Base-by-base conservation (phyloP, 2,888 invertebrate genomes). In the Ormyrus rosae region DNA sequence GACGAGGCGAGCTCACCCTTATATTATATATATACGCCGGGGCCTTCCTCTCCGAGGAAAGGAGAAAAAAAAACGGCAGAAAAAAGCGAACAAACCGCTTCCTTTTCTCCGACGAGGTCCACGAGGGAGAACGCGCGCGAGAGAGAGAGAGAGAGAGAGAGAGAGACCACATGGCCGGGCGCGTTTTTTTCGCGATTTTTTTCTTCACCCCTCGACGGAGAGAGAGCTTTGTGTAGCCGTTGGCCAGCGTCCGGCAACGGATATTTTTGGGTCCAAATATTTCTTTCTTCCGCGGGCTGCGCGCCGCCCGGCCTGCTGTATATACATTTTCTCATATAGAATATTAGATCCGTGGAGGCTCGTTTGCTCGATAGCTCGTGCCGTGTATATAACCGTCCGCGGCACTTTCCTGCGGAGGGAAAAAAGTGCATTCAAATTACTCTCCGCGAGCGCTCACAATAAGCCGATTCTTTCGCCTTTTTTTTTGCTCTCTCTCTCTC, bases 401-500 rank as follows among this genome's bases (percentile, higher is more conserved):
- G 81, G 82, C 79, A 73, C 71, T 34, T 34, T 34, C 34, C 34
- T 34, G 34, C 34, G 34, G 78, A 83, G 8, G 6, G 0, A 50
- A 58, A 88, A 85, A 86, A 86, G 84, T 85, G 87, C 87, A 87
- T 89, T 89, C 85, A 88, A 87, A 88, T 90, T 89, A 88, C 88
- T 86, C 88, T 87, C 13, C 51, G 58, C 11, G 58, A 50, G 8
- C 46, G 8, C 64, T 7, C 51, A 50, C 68, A 68, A 68, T 56
- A 56, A 68, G 46, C 51, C 50, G 13, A 50, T 60, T 48, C 48
- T 69, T 45, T 13, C 9, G 19, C 53, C 53, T 67, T 6, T 10
- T n/a, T 63, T n/a, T 61, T 13, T 34, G 6, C 34, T 61, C 60
- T 61, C 34, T 60, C 19, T 61, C 34, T 34, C 60, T 19, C 60